Base-by-base conservation (phyloP, 2,113 vertebrate genomes). In the Corythaixoides concolor region DNA sequence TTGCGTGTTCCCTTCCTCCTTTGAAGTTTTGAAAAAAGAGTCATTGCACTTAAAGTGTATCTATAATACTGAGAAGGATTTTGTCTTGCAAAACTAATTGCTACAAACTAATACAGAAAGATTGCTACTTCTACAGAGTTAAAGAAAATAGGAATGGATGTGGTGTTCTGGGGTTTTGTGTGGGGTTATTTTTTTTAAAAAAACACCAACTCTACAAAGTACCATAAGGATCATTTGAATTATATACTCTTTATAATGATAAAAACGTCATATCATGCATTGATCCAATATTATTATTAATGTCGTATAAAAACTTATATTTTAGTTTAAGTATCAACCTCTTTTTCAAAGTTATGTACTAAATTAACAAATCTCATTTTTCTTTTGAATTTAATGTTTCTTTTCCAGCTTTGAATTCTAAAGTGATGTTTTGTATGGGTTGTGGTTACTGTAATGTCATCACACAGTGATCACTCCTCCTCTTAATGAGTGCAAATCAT, bases 291-390 rank as follows among this genome's bases (percentile, higher is more conserved):
- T 50, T 80, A 50, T 8, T 0, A 79, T 1, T 53, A 56, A 28
- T 0, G 0, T 35, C 8, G 1, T 63, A 63, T 15, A 50, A 89
- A 72, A 32, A 8, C 1, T 47, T 53, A 5, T 21, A 9, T 85
- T 89, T 88, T 60, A 47, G 4, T 41, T 28, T 26, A 86, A 76
- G 4, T 50, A 27, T 73, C 33, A 30, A 3, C 4, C 2, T 68
- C 6, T 33, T 74, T 85, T 55, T 68, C 9, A 66, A 78, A 74
- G 4, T 39, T 78, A 60, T 24, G 6, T 26, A 66, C 12, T 35
- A 68, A 70, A 72, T 72, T 39, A 72, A 58, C 4, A 47, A 90
- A 87, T 55, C 6, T 3, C 6, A 11, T 49, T 75, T 45, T 62
- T 52, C 28, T 33, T 86, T 58, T 45, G 2, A 69, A 43, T 27